Evolutionary conservation across 2,797 vertebrate genomes (phyloP).

Genomic region (Columba guinea): DNA sequence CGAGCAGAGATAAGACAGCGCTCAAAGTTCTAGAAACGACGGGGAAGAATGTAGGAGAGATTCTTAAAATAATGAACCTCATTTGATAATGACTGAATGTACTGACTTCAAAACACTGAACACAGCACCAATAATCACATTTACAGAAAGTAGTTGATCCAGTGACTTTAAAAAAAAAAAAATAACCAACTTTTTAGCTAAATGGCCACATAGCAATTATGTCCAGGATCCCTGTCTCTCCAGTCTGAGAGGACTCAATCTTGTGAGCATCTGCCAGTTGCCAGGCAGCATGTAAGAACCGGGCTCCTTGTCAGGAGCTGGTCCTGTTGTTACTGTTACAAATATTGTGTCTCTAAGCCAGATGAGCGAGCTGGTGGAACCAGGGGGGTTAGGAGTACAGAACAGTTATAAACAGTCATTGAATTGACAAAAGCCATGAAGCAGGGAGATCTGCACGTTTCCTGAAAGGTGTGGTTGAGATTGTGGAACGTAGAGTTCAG

Average conservation of each 20-base stretch:
- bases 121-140: background rate
- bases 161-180: background rate
- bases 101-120: background rate
- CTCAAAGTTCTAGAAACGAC: background rate
- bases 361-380: background rate
- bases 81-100: background rate
- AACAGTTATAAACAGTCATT: background rate
- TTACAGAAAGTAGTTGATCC: background rate
- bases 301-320: background rate
- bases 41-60: background rate
- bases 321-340: accelerated
- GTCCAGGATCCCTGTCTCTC: background rate
- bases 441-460: background rate
- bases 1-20: background rate
- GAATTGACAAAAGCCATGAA: background rate
- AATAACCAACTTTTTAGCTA: accelerated
- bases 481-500: background rate
- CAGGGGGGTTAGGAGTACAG: background rate
- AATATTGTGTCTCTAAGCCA: background rate
- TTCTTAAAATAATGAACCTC: background rate
- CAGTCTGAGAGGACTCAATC: background rate
- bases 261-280: background rate
- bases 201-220: accelerated
- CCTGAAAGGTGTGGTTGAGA: background rate
- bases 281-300: background rate